A percentile compares a stretch with the other conserved stretches of the same genome.
Evolutionary conservation across 2,113 vertebrate genomes (phyloP).

Genomic region (Saccopteryx leptura): DNA sequence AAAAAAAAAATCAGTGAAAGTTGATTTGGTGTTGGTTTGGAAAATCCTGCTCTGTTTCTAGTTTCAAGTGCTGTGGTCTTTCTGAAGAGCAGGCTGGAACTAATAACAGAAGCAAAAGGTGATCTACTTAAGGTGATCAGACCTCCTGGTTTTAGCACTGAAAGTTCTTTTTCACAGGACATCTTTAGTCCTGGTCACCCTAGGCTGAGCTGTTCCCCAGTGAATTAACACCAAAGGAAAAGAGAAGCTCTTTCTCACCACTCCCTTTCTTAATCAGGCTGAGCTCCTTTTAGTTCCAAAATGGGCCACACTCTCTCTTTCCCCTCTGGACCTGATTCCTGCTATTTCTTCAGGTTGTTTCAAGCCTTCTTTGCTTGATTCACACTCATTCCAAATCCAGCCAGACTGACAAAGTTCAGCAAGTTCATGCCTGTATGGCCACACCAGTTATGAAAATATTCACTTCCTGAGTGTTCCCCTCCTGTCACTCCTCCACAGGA

Average conservation of each 20-base stretch:
- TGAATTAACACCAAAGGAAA: background rate
- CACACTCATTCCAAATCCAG: background rate
- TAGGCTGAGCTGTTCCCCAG: background rate
- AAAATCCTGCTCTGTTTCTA: constrained; percentile 44
- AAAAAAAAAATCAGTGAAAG: background rate
- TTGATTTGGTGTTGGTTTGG: background rate
- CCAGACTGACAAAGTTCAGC: background rate
- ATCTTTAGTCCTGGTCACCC: background rate
- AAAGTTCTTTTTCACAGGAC: background rate
- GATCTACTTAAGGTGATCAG: background rate
- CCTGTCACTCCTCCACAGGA: background rate
- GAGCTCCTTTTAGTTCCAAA: background rate
- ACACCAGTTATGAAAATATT: background rate
- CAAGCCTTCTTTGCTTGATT: background rate
- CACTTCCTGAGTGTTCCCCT: background rate
- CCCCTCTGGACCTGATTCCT: background rate
- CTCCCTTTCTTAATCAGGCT: background rate
- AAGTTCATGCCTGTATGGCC: background rate
- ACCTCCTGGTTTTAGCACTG: background rate
- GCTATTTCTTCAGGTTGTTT: background rate
- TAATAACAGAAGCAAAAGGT: background rate
- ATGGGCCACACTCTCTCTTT: background rate
- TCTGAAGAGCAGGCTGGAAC: background rate
- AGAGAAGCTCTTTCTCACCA: background rate
- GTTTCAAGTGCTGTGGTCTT: background rate